phyloP scores from a whole-genome alignment of 2,888 invertebrate species.

The Dromius quadrimaculatus region DNA sequence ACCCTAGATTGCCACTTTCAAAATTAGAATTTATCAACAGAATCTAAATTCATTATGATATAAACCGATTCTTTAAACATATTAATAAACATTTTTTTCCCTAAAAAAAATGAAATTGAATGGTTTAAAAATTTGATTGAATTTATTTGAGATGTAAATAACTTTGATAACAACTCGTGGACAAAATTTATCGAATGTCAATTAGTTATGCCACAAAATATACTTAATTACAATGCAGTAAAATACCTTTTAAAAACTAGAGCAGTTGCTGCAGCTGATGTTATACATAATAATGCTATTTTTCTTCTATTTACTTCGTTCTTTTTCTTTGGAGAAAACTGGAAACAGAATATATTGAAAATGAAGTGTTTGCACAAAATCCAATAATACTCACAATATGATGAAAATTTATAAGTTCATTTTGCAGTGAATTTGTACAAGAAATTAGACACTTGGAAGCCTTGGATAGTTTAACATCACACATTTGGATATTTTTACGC shows the following conservation, averaged over 20 bases:
- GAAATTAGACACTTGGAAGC: conserved; percentile 15
- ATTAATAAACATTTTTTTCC: no score
- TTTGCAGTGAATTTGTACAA: conserved; percentile 15
- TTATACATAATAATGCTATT: conserved; percentile 3
- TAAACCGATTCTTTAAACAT: no score
- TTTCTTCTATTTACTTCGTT: conserved; percentile 17
- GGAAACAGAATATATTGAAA: neutral
- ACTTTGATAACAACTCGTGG: no score
- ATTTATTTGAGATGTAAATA: no score
- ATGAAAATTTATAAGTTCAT: conserved; percentile 15
- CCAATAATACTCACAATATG: conserved; percentile 7
- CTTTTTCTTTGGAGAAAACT: conserved; percentile 16
- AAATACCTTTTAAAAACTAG: conserved; percentile 1
- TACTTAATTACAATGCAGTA: neutral
- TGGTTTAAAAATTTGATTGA: no score
- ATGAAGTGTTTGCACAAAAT: neutral
- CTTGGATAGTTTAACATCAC: conserved; percentile 26
- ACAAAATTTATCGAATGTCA: no score
- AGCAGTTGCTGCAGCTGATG: conserved; percentile 12
- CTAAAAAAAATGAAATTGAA: no score
- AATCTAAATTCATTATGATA: no score
- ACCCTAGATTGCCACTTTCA: no score
- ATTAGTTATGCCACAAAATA: no score
- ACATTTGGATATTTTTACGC: conserved; percentile 28
- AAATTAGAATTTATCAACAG: no score